phyloP scores from a whole-genome alignment of 2,888 invertebrate species.

The Caenorhabditis sp. region DNA sequence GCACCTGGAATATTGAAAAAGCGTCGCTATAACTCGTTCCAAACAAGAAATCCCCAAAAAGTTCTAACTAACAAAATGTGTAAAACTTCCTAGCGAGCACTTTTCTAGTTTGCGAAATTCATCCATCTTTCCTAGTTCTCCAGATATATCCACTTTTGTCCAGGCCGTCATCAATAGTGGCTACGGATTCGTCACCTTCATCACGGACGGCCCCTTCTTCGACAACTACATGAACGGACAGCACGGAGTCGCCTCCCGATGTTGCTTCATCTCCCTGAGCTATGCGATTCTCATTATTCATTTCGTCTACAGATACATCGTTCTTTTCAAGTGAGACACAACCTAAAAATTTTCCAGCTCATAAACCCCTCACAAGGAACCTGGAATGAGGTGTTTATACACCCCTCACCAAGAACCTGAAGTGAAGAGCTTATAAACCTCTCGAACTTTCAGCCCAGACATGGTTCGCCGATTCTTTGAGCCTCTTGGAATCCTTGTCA shows the following conservation, averaged over 20 bases:
- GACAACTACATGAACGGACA: slow-evolving; percentile 9
- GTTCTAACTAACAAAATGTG: too few relatives aligned
- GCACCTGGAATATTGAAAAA: too few relatives aligned
- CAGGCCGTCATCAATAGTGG: slow-evolving; percentile 29
- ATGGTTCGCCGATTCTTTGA: neutral
- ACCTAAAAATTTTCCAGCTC: neutral
- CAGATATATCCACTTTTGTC: neutral
- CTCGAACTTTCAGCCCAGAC: neutral
- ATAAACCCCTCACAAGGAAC: neutral
- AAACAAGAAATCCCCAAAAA: neutral
- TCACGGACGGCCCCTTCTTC: slow-evolving; percentile 28
- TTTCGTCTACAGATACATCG: slow-evolving; percentile 28
- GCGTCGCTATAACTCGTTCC: neutral
- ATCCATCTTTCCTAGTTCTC: neutral
- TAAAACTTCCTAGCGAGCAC: neutral
- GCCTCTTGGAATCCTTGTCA: slow-evolving; percentile 4
- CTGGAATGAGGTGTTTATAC: too few relatives aligned
- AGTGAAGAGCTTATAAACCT: too few relatives aligned
- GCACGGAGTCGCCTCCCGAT: slow-evolving; percentile 17
- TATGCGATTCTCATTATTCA: slow-evolving; percentile 41
- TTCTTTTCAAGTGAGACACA: slow-evolving; percentile 9
- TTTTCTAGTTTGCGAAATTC: neutral
- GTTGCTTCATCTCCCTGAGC: slow-evolving; percentile 27
- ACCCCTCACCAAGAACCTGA: too few relatives aligned
- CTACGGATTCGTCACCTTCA: slow-evolving; percentile 24